Evolutionary conservation across 1,140 invertebrate species (phyloP).

Genomic region (Scaptomyza pallida): DNA sequence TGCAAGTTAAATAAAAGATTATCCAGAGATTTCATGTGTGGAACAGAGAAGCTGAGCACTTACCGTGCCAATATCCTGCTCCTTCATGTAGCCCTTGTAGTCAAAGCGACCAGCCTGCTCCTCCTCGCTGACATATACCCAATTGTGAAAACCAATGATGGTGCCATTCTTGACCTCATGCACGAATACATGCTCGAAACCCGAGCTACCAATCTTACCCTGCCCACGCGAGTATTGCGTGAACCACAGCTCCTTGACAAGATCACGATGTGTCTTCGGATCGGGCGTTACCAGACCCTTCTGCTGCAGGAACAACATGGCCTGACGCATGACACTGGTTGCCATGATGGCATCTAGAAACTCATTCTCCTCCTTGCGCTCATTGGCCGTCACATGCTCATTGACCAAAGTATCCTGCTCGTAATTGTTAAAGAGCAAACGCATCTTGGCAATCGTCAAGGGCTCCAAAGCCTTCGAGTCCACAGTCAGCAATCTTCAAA

Average conservation of each 20-base stretch:
- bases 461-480: slow-evolving; percentile 73
- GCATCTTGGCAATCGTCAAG: slow-evolving; percentile 88
- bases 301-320: slow-evolving; percentile 89
- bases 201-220: slow-evolving; percentile 91
- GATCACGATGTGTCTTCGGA: slow-evolving; percentile 89
- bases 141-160: slow-evolving; percentile 93
- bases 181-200: slow-evolving; percentile 95
- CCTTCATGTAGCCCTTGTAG: slow-evolving; percentile 92
- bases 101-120: slow-evolving; percentile 88
- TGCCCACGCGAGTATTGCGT: slow-evolving; percentile 91
- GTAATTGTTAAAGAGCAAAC: slow-evolving; percentile 90
- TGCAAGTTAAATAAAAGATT: slow-evolving; percentile 83
- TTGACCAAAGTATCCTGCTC: slow-evolving; percentile 89
- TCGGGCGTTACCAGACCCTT: slow-evolving; percentile 88
- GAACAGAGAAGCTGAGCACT: slow-evolving; percentile 71
- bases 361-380: slow-evolving; percentile 89
- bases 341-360: slow-evolving; percentile 90
- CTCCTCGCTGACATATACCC: slow-evolving; percentile 92
- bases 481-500: slow-evolving; percentile 66
- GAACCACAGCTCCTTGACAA: slow-evolving; percentile 92
- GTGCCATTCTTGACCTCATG: slow-evolving; percentile 92
- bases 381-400: slow-evolving; percentile 91
- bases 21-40: neutral
- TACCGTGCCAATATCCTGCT: slow-evolving; percentile 89
- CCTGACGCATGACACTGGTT: slow-evolving; percentile 90